Base-by-base conservation (phyloP, 2,888 invertebrate genomes). In the Leucophenga maculata region DNA sequence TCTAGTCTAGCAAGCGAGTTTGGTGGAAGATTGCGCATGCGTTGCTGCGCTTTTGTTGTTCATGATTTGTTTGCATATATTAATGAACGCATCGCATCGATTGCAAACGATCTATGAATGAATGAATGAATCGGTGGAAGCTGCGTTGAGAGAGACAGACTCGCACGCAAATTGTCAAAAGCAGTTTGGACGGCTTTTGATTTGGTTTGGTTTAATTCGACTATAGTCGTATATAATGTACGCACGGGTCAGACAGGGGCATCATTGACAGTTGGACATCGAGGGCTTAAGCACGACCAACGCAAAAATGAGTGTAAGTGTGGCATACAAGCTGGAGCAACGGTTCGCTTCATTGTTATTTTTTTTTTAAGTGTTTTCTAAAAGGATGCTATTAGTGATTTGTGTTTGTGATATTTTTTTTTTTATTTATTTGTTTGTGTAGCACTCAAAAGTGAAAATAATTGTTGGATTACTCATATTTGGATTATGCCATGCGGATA, bases 201-300 rank as follows among this genome's bases (percentile, higher is more conserved):
- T 60, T 32, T 60, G 44, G 39, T 60, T 32, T 60, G 44, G 39
- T 60, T 39, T 67, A 74, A 75, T 74, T 77, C 77, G 67, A 32
- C 44, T 31, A 64, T 67, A 77, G 77, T 82, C 76, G 81, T 87
- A 87, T 87, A 87, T 87, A 87, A 84, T 79, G 78, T 79, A 82
- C 77, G 75, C 77, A 72, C 71, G 77, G 79, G 78, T 83, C 82
- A 84, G 74, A 72, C 74, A 71, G 79, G 75, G 70, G 75, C 76
- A 84, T 84, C 87, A 87, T 86, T 87, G 76, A 76, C 82, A 81
- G 78, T 86, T 87, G 83, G 84, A 83, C 78, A 78, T 75, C 80
- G 78, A 82, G 80, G 78, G 80, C 76, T 75, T 75, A 81, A 76
- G 78, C 82, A 82, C 81, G 78, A 82, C 84, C 83, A 80, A 80